These are phyloP conservation scores for Stenopsyche tienmushanensis DNA, from an alignment of 1,140 invertebrate genomes.

Conservation along the genomic window DNA sequence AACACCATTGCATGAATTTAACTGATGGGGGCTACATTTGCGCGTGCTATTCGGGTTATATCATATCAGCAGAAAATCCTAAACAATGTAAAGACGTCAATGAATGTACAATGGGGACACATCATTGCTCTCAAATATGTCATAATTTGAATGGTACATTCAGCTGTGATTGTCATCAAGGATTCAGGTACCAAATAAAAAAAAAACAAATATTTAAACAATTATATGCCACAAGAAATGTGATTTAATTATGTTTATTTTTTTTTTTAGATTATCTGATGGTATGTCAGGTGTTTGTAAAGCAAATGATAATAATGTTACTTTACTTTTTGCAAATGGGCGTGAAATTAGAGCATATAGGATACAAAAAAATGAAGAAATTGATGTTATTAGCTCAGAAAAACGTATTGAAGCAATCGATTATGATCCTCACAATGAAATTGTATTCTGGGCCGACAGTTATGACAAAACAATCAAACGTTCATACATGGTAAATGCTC, in stretches of 20 bases:
- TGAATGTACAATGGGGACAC: slow-evolving; percentile 80
- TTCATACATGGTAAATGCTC: slow-evolving; percentile 83
- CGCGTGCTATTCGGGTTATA: slow-evolving; percentile 82
- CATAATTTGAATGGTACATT: slow-evolving; percentile 90
- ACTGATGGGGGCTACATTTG: slow-evolving; percentile 85
- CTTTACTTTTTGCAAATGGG: slow-evolving; percentile 75
- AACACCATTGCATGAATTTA: slow-evolving; percentile 87
- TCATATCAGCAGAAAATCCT: slow-evolving; percentile 70
- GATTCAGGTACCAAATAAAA: slow-evolving; percentile 63
- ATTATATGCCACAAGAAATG: not conserved
- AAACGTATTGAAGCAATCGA: slow-evolving; percentile 87
- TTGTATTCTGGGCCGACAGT: slow-evolving; percentile 92
- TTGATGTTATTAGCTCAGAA: slow-evolving; percentile 77
- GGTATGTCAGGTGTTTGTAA: slow-evolving; percentile 80
- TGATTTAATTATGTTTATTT: not conserved
- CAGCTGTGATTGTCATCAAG: slow-evolving; percentile 81
- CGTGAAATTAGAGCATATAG: slow-evolving; percentile 81
- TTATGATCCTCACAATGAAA: slow-evolving; percentile 77
- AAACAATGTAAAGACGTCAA: slow-evolving; percentile 87
- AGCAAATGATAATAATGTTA: slow-evolving; percentile 63
- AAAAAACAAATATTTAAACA: not conserved
- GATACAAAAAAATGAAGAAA: slow-evolving; percentile 64
- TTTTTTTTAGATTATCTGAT: slow-evolving; percentile 60
- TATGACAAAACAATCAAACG: slow-evolving; percentile 88
- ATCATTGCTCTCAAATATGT: slow-evolving; percentile 91